Conservation (phyloP, 2,113 vertebrate genomes). For the Setophaga petechia region DNA sequence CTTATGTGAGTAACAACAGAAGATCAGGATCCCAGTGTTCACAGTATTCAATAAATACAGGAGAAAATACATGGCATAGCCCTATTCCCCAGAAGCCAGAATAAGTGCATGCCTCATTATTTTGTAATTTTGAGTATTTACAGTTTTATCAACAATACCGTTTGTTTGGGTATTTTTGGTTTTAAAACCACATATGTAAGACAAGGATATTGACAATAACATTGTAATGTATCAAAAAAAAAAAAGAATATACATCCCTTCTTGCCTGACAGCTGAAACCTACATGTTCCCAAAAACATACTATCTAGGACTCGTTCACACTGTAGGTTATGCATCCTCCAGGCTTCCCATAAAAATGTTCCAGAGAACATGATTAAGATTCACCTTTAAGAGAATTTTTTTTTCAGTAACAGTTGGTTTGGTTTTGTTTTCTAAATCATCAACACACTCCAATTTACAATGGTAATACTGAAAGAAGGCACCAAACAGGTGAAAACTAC, state of each 20-base stretch:
- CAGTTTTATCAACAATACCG: neutral
- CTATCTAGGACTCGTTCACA: neutral
- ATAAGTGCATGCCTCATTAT: neutral
- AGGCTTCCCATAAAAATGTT: neutral
- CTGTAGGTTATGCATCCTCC: neutral
- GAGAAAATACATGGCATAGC: neutral
- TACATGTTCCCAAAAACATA: neutral
- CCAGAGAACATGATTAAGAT: neutral
- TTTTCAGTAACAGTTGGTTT: neutral
- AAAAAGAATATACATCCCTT: neutral
- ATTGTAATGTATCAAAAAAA: neutral
- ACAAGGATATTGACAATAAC: neutral
- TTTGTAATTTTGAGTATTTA: neutral
- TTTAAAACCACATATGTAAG: neutral
- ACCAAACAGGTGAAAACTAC: neutral
- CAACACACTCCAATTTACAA: neutral
- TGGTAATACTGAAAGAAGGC: neutral
- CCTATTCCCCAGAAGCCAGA: neutral
- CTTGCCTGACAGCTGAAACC: neutral
- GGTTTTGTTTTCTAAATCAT: neutral
- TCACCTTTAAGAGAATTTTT: neutral
- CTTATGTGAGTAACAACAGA: neutral
- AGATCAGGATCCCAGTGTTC: neutral
- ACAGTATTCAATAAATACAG: neutral
- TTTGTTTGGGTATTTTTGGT: neutral